Conservation (phyloP, 2,888 invertebrate genomes). For the Trachelus stipa region DNA sequence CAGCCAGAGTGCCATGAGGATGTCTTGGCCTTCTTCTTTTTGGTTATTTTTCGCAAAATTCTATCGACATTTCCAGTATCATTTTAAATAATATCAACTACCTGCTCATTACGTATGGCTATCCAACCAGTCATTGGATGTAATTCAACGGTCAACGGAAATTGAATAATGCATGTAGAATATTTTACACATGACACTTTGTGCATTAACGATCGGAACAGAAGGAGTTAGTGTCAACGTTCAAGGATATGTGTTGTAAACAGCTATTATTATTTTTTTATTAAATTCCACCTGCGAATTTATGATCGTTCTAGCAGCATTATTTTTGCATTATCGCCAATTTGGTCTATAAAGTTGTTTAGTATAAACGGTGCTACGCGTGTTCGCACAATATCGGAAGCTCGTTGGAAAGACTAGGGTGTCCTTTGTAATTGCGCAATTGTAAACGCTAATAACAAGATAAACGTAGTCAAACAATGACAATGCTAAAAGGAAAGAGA, state of each 20-base stretch:
- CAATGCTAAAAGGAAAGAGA: slow-evolving; percentile 28
- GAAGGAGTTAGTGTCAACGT: neutral
- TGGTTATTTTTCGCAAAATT: neutral
- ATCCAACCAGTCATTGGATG: neutral
- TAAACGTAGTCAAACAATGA: slow-evolving; percentile 20
- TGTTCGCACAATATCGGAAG: slow-evolving; percentile 18
- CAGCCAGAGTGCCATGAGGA: neutral
- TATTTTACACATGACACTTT: neutral
- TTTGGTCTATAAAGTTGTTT: neutral
- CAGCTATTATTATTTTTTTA: slow-evolving; percentile 19
- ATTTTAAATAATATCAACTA: neutral
- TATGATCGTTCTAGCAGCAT: neutral
- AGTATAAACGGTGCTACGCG: neutral
- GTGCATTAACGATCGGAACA: neutral
- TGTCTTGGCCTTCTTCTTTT: neutral
- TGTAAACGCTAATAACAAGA: slow-evolving; percentile 12
- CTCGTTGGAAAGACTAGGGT: slow-evolving; percentile 33
- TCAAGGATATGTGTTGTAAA: neutral
- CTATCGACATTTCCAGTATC: neutral
- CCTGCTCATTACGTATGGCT: neutral
- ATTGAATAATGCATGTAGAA: neutral
- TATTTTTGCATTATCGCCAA: neutral
- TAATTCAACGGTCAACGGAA: neutral
- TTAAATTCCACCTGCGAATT: slow-evolving; percentile 8
- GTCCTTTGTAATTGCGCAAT: slow-evolving; percentile 27